Percentiles rank a stretch among this genome's conserved stretches.
Evolutionary conservation across 2,113 vertebrate genomes (phyloP).

Genomic region (Chrysemys picta): DNA sequence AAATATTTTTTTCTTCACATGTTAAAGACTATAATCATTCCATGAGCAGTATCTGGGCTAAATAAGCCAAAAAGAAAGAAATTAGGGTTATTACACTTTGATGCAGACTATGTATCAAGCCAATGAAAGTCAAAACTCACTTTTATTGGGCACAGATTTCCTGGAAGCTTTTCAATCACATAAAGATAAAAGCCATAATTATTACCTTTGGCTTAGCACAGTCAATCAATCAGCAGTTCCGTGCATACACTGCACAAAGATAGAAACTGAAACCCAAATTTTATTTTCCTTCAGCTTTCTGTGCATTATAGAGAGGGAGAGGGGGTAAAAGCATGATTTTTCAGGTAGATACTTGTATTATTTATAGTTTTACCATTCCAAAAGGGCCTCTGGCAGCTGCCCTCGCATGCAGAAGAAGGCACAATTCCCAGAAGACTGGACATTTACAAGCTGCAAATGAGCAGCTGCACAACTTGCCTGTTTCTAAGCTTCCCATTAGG

Average conservation of each 20-base stretch:
- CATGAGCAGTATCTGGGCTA: neutral
- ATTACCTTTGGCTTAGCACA: conserved; percentile 30
- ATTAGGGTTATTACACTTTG: neutral
- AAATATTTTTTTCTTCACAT: neutral
- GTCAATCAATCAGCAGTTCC: neutral
- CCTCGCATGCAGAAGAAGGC: neutral
- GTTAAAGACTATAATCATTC: neutral
- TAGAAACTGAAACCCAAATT: neutral
- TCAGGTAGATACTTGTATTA: neutral
- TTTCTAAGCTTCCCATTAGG: conserved; percentile 33
- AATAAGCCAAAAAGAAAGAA: conserved; percentile 3
- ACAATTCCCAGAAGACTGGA: neutral
- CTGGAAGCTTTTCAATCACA: conserved; percentile 3
- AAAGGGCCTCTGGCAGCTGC: neutral
- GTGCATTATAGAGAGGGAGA: neutral
- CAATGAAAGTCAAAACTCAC: conserved; percentile 23
- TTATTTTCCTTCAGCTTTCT: neutral
- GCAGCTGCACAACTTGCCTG: neutral
- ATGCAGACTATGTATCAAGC: neutral
- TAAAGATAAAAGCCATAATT: conserved; percentile 8
- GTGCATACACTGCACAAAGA: neutral
- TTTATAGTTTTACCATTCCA: neutral
- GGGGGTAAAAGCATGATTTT: neutral
- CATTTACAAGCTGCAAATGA: neutral
- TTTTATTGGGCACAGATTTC: conserved; percentile 17